These are phyloP conservation scores for Tricholaema leucomelas DNA, from an alignment of 2,113 vertebrate species.

Conservation along the genomic window DNA sequence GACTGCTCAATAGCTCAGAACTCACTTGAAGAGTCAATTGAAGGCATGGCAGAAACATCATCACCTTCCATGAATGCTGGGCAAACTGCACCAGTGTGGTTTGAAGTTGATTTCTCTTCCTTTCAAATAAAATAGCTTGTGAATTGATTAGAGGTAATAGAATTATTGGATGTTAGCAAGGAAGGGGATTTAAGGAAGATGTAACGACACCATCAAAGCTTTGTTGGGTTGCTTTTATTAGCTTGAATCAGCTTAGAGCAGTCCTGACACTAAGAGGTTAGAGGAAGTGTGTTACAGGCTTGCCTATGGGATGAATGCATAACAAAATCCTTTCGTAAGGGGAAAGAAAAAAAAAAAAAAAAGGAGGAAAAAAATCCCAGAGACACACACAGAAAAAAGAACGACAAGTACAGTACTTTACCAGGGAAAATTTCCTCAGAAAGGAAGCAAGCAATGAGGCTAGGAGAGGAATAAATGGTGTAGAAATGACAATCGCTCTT, in stretches of 20 bases:
- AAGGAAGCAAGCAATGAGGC: slow-evolving; percentile 79
- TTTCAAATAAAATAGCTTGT: slow-evolving; percentile 59
- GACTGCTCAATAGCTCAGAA: not conserved
- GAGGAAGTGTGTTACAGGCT: slow-evolving; percentile 69
- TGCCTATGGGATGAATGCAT: slow-evolving; percentile 71
- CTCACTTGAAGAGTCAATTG: slow-evolving; percentile 30
- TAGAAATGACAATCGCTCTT: slow-evolving; percentile 90
- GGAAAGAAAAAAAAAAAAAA: not conserved
- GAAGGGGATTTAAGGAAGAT: slow-evolving; percentile 61
- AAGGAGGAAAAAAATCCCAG: not conserved
- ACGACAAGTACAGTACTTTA: slow-evolving; percentile 71
- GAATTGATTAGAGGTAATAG: slow-evolving; percentile 64
- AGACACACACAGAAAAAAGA: slow-evolving; percentile 37
- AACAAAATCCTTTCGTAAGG: slow-evolving; percentile 52
- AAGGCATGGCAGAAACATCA: slow-evolving; percentile 22
- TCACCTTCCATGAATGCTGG: not conserved
- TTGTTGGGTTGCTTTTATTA: slow-evolving; percentile 74
- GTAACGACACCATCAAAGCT: slow-evolving; percentile 74
- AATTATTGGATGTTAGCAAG: slow-evolving; percentile 64
- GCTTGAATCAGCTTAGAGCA: slow-evolving; percentile 62
- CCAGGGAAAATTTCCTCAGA: slow-evolving; percentile 76
- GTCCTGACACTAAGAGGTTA: slow-evolving; percentile 67
- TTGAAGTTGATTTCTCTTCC: slow-evolving; percentile 5
- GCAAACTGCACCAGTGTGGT: not conserved
- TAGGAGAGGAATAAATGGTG: slow-evolving; percentile 88